Conservation (phyloP, 2,888 invertebrate species). For the Oscheius myriophilus region DNA sequence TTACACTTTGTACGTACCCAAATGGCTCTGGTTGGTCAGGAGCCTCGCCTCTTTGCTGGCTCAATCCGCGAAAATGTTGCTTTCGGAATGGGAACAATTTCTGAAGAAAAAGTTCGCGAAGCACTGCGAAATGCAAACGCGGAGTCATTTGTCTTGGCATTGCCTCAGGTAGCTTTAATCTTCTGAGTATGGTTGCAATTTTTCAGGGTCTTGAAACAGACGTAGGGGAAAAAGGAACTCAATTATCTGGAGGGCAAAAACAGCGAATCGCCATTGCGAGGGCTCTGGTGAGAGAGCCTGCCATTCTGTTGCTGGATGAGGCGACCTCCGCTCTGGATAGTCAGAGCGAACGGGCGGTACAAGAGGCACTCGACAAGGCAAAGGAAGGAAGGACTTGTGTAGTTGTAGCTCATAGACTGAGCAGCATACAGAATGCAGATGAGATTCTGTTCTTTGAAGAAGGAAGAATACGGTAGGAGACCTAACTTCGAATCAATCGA, state of each 20-base stretch:
- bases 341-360: conserved; percentile 45
- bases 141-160: conserved; percentile 41
- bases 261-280: conserved; percentile 54
- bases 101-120: conserved; percentile 35
- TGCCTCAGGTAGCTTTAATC: conserved; percentile 71
- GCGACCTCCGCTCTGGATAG: conserved; percentile 55
- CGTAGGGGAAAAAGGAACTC: conserved; percentile 36
- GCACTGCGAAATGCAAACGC: conserved; percentile 50
- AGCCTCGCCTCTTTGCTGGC: conserved; percentile 72
- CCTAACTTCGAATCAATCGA: too few relatives aligned
- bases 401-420: conserved; percentile 47
- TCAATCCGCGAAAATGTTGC: conserved; percentile 47
- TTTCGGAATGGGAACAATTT: conserved; percentile 38
- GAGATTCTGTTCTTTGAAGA: conserved; percentile 62
- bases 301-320: conserved; percentile 51
- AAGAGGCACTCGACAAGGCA: conserved; percentile 43
- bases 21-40: conserved; percentile 59
- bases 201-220: conserved; percentile 72
- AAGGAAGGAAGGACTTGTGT: conserved; percentile 48
- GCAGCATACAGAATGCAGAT: conserved; percentile 28
- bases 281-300: conserved; percentile 46
- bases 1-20: conserved; percentile 44
- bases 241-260: conserved; percentile 54
- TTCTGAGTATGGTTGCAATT: conserved; percentile 88
- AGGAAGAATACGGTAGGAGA: conserved; percentile 25